Base-by-base conservation (phyloP, 2,888 invertebrate species). In the Boloria euphrosyne region DNA sequence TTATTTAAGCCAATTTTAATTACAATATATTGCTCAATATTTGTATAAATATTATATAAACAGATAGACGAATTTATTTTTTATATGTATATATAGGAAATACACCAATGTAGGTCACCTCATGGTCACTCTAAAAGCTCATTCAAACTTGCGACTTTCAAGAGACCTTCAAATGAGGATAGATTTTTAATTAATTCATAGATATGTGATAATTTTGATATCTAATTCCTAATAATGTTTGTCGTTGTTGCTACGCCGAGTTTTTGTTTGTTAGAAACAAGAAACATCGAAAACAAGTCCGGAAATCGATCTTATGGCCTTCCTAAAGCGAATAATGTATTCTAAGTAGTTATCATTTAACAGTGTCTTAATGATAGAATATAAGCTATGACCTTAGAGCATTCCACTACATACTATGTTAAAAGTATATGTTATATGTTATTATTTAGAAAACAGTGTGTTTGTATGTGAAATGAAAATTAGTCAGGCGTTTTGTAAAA, bases 121-220 rank as follows among this genome's bases (percentile, higher is more conserved):
- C 59, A 49, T 59, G 59, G 59, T 59, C 49, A 31, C 49, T 47
- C 58, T 59, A 59, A 59, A 22, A 13, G 47, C n/a, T 47, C 17
- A 31, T 59, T 17, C 31, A 17, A 4, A 38, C 47, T 49, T 27
- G 27, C 31, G 49, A 59, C 47, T 31, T 59, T 49, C 27, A 59
- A 49, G 4, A 7, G 10, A 38, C 31, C 10, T 49, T 38, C 4
- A 31, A 59, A 17, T 47, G 16, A 16, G 17, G n/a, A 31, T 59
- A 13, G 16, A 31, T 57, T 54, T 61, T 51, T 61, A 5, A 31
- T 18, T 62, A 44, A 27, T 27, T 44, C 16, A 13, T 46, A 18
- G 18, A 22, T 22, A 6, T 31, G 31, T 31, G 3, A 22, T 22
- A 22, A 22, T 22, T 22, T 22, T 2, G 22, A 22, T 22, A 22